phyloP scores from a whole-genome alignment of 92 coral and sea anemone species.

The Phenganax marumi region DNA sequence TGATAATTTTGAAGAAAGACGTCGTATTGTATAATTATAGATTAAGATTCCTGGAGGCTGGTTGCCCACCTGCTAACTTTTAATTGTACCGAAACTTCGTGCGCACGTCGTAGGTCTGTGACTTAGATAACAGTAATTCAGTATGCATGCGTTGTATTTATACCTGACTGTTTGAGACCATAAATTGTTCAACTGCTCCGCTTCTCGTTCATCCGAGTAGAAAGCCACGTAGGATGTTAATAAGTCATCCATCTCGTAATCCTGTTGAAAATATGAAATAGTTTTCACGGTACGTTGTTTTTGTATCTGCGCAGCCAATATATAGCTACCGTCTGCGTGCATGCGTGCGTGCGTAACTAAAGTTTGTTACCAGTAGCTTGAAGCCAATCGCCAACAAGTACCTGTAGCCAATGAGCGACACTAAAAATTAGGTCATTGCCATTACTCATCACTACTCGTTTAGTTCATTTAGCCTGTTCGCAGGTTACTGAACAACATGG shows the following conservation, averaged over 20 bases:
- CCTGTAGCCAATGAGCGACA: too few relatives aligned
- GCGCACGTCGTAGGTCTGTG: background rate
- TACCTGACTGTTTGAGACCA: constrained; percentile 50
- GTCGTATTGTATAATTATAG: background rate
- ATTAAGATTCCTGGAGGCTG: background rate
- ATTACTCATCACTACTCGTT: too few relatives aligned
- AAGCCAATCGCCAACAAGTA: too few relatives aligned
- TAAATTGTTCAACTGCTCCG: constrained; percentile 34
- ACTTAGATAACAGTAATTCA: background rate
- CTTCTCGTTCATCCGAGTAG: constrained; percentile 39
- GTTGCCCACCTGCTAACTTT: background rate
- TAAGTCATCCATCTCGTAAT: constrained; percentile 44
- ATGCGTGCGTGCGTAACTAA: too few relatives aligned
- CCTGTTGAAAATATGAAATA: constrained; percentile 8
- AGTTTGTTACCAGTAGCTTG: too few relatives aligned
- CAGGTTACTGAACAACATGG: too few relatives aligned
- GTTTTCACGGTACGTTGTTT: too few relatives aligned
- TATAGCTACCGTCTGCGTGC: too few relatives aligned
- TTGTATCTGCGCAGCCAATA: too few relatives aligned
- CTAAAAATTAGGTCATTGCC: too few relatives aligned
- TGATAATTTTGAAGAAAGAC: background rate
- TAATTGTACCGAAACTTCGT: too few relatives aligned
- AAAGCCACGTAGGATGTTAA: constrained; percentile 42
- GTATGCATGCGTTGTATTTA: background rate
- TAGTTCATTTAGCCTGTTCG: too few relatives aligned